Evolutionary conservation across 2,113 vertebrate genomes (phyloP).

Genomic region (Neoarius graeffei): DNA sequence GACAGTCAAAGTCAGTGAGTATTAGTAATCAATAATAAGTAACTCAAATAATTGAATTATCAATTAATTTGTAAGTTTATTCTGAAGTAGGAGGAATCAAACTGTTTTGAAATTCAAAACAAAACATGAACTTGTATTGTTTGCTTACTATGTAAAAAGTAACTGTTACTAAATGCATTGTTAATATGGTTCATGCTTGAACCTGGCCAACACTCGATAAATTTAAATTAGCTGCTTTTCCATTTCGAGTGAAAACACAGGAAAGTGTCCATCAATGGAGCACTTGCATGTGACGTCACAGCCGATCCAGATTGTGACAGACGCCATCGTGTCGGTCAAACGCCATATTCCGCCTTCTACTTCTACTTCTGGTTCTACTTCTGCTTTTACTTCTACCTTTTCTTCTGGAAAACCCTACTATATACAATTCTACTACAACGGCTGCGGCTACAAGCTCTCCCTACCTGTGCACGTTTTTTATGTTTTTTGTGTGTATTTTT

Average conservation of each 20-base stretch:
- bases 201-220: not conserved
- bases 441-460: no score
- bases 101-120: not conserved
- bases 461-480: no score
- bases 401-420: no score
- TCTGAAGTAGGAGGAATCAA: not conserved
- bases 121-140: not conserved
- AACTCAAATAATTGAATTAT: not conserved
- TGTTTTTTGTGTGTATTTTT: no score
- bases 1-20: not conserved
- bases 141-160: no score
- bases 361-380: no score
- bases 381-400: no score
- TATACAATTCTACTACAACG: no score
- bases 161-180: not conserved
- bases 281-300: no score
- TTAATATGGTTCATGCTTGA: not conserved
- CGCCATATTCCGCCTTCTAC: no score
- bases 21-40: not conserved
- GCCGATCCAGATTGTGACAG: no score
- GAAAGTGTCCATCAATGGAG: not conserved
- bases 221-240: not conserved
- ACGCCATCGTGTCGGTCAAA: no score
- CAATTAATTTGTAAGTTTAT: not conserved
- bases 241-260: not conserved